Conservation (phyloP, 1,140 invertebrate species). For the Philopotamus ludificatus region DNA sequence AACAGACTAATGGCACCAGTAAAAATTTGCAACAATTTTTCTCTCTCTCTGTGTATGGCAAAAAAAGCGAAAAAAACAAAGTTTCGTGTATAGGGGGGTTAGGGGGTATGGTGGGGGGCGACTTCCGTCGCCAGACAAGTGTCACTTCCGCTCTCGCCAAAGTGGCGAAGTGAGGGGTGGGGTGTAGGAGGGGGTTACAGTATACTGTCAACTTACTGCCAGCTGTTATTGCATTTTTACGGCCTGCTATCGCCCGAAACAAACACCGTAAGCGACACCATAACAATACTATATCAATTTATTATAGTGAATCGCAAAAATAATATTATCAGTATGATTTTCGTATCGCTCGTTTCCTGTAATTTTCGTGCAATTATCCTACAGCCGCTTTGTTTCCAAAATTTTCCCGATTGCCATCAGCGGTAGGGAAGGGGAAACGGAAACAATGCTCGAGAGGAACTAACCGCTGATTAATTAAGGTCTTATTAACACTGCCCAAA, state of each 20-base stretch:
- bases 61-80: background rate
- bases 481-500: too few relatives aligned
- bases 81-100: background rate
- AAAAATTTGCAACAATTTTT: constrained; percentile 30
- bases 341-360: too few relatives aligned
- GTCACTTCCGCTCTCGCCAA: constrained; percentile 31
- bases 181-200: constrained; percentile 3
- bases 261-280: too few relatives aligned
- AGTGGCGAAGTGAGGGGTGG: background rate
- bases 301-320: too few relatives aligned
- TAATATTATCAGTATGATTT: too few relatives aligned
- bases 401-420: too few relatives aligned
- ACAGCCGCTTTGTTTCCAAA: too few relatives aligned
- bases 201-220: constrained; percentile 6
- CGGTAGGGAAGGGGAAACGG: too few relatives aligned
- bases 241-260: constrained; percentile 3
- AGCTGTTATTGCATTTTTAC: constrained; percentile 23
- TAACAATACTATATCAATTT: too few relatives aligned
- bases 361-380: too few relatives aligned
- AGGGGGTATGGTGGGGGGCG: constrained; percentile 11
- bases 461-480: too few relatives aligned
- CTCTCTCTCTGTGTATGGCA: background rate
- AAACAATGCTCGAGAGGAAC: too few relatives aligned
- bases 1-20: background rate
- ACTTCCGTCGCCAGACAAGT: constrained; percentile 36